Conservation (phyloP, 2,113 vertebrate genomes). For the Protomyctophum bolini region DNA sequence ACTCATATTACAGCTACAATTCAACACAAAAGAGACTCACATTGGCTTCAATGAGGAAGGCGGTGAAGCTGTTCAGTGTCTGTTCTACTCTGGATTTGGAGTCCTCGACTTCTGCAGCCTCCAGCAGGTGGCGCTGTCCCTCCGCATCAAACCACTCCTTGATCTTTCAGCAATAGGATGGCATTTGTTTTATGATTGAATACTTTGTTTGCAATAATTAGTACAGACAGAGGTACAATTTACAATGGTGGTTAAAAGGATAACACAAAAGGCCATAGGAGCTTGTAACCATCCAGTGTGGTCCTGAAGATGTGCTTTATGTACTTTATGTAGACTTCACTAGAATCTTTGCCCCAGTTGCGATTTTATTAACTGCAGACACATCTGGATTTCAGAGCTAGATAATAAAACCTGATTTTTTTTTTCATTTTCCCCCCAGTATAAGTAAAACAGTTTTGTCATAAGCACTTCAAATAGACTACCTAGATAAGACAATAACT, state of each 20-base stretch:
- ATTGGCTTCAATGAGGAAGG: constrained; percentile 85
- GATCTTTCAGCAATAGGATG: constrained; percentile 73
- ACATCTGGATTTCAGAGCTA: too few species aligned
- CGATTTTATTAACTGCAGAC: background rate
- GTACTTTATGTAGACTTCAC: background rate
- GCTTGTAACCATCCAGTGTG: too few species aligned
- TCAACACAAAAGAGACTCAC: constrained; percentile 71
- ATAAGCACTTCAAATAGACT: too few species aligned
- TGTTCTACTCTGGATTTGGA: constrained; percentile 74
- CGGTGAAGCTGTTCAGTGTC: constrained; percentile 74
- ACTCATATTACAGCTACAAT: background rate
- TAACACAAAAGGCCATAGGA: too few species aligned
- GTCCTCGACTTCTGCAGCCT: constrained; percentile 73
- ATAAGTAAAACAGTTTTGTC: background rate
- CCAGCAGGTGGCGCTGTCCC: constrained; percentile 77
- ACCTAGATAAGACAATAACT: too few species aligned
- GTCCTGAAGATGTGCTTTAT: too few species aligned
- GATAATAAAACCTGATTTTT: too few species aligned
- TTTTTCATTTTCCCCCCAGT: too few species aligned
- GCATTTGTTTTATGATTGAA: too few species aligned
- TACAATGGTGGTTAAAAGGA: too few species aligned
- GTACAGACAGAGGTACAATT: too few species aligned
- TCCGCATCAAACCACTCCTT: constrained; percentile 86
- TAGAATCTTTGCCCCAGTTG: background rate
- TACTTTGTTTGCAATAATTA: too few species aligned